phyloP scores from a whole-genome alignment of 2,797 vertebrate genomes.

The Aldrovandia affinis region DNA sequence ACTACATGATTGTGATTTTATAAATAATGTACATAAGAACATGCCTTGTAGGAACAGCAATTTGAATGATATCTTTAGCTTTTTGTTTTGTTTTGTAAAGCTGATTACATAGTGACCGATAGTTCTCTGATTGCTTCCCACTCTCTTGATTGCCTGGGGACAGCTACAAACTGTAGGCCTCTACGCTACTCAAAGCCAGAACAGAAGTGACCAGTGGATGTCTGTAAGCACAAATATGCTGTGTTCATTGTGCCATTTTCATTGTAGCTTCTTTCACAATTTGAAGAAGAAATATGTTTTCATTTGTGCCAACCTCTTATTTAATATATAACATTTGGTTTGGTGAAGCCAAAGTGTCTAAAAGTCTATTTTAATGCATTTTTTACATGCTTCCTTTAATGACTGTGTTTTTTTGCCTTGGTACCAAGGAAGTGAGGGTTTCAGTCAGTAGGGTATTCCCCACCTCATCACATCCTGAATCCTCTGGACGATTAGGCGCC shows the following conservation, averaged over 20 bases:
- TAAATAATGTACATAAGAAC: conserved; percentile 42
- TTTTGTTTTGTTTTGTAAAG: not conserved
- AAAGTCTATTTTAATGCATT: not conserved
- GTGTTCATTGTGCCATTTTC: not conserved
- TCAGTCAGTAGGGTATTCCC: not conserved
- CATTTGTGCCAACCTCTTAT: not conserved
- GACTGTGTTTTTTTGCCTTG: not conserved
- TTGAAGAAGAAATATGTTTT: not conserved
- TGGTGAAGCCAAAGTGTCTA: not conserved
- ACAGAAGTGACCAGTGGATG: not conserved
- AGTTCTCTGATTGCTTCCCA: not conserved
- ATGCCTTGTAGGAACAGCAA: conserved; percentile 61
- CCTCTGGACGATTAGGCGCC: not conserved
- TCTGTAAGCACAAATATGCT: not conserved
- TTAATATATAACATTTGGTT: not conserved
- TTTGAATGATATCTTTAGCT: conserved; percentile 18
- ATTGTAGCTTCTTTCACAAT: not conserved
- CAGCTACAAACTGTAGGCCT: not conserved
- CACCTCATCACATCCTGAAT: not conserved
- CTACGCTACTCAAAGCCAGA: not conserved
- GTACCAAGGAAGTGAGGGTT: not conserved
- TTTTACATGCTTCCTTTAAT: not conserved
- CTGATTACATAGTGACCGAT: not conserved
- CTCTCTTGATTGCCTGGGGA: not conserved
- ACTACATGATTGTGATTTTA: conserved; percentile 52